Evolutionary conservation across 2,113 vertebrate species (phyloP), one percentile per base, ranked within the genome.

Genomic region (Macroglossus sobrinus): DNA sequence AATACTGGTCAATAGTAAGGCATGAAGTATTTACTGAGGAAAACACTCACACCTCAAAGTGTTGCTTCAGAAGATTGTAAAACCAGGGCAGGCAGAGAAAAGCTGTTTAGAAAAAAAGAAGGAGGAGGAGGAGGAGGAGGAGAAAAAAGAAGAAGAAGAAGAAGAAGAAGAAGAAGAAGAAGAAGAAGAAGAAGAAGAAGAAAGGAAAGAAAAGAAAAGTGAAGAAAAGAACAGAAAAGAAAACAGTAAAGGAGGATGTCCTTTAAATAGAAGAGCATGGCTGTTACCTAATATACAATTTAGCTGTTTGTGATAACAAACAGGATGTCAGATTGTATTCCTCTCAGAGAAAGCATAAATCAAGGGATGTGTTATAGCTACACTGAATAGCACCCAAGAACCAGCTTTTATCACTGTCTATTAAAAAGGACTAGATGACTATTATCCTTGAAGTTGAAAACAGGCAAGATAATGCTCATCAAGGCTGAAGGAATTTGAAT

Each of bases 71-170:
- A 96, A 88, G 0, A 59, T 68, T 63, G 30, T 85, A 91, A 93
- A 53, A 91, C 33, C 69, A 74, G 72, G 53, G 97, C 24, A 22
- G 38, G 13, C 92, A 94, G 40, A 84, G 66, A 91, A 93, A 87
- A 35, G 13, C 18, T 92, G 2, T n/a, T 64, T 61, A 33, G n/a
- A 21, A 74, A 28, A 16, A 18, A 50, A 19, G 7, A n/a, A 18
- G 4, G 28, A 63, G 18, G 24, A 5, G 35, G 19, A 16, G 18
- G 19, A 24, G 19, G 7, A 57, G 55, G 19, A 57, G 5, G 55
- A 14, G 14, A 50, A 14, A 50, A 50, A 50, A 14, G 14, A 50
- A 50, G 50, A 19, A 72, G 21, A 14, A 14, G 30, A 18, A 15
- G 18, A 18, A 5, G 28, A 63, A 30, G 21, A 4, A 66, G 16